Evolutionary conservation across 2,113 vertebrate species (phyloP).

Genomic region (Donacobius atricapilla): DNA sequence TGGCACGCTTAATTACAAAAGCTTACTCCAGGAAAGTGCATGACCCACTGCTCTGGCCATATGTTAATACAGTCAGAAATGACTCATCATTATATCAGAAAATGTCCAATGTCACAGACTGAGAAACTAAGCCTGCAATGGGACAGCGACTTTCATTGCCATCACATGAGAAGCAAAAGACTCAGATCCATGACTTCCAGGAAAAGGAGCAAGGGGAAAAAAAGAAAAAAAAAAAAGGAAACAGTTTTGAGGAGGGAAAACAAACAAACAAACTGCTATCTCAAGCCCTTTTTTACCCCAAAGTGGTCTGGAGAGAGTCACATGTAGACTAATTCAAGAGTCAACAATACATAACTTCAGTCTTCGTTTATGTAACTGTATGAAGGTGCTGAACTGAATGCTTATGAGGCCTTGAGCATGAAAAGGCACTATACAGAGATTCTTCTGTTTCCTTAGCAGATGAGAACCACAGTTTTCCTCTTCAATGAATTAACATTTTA

Average conservation of each 20-base stretch:
- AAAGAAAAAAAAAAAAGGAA: not conserved
- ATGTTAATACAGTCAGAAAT: not conserved
- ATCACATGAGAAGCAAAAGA: not conserved
- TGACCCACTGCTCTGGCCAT: not conserved
- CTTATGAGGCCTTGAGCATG: not conserved
- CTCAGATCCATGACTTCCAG: not conserved
- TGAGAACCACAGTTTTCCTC: not conserved
- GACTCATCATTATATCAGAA: not conserved
- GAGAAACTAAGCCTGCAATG: not conserved
- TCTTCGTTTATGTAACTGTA: not conserved
- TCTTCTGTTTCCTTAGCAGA: not conserved
- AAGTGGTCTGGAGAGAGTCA: not conserved
- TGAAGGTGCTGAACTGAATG: not conserved
- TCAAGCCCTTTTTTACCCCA: not conserved
- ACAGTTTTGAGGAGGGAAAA: not conserved
- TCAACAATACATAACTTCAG: not conserved
- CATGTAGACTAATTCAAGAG: not conserved
- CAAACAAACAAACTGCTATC: not conserved
- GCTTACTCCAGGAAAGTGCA: not conserved
- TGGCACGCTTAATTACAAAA: not conserved
- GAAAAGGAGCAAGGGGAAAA: not conserved
- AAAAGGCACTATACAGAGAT: not conserved
- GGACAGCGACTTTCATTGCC: not conserved
- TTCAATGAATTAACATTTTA: not conserved
- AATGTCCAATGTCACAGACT: not conserved